Percentiles rank a stretch among this genome's conserved stretches.
These are phyloP conservation scores for Chrysomallon squamiferum DNA, from an alignment of 1,140 invertebrate species.

Conservation along the genomic window DNA sequence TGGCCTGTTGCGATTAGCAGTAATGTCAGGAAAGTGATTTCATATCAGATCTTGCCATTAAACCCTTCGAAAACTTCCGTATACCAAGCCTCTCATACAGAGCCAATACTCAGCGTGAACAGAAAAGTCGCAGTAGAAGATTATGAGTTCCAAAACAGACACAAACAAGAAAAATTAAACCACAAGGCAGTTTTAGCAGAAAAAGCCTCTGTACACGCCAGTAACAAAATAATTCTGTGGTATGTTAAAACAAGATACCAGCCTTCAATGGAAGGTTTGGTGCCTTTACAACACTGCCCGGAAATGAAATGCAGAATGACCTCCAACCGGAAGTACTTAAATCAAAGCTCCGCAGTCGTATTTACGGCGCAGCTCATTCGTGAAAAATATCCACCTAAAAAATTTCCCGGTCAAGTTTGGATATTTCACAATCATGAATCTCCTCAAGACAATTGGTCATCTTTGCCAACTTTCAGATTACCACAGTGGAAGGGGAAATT, in stretches of 20 bases:
- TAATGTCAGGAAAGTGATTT: too few species aligned
- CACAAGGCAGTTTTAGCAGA: too few species aligned
- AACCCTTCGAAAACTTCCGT: too few species aligned
- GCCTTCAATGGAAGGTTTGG: neutral
- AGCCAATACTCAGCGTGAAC: too few species aligned
- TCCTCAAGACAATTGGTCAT: neutral
- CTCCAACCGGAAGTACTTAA: neutral
- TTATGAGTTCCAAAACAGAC: too few species aligned
- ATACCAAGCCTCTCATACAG: too few species aligned
- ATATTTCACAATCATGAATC: neutral
- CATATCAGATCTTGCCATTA: too few species aligned
- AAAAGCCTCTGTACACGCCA: neutral
- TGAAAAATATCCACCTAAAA: neutral
- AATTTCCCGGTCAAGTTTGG: neutral
- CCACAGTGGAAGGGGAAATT: conserved; percentile 2
- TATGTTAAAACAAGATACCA: neutral
- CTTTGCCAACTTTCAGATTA: neutral
- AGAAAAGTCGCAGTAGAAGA: too few species aligned
- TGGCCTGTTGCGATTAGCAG: too few species aligned
- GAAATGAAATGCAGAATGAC: neutral
- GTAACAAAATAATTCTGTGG: conserved; percentile 1
- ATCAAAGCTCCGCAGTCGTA: neutral
- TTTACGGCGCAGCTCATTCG: neutral
- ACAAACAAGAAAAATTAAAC: too few species aligned
- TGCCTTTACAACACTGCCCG: neutral